phyloP scores from a whole-genome alignment of 1,140 invertebrate genomes.

The Eufriesea mexicana region DNA sequence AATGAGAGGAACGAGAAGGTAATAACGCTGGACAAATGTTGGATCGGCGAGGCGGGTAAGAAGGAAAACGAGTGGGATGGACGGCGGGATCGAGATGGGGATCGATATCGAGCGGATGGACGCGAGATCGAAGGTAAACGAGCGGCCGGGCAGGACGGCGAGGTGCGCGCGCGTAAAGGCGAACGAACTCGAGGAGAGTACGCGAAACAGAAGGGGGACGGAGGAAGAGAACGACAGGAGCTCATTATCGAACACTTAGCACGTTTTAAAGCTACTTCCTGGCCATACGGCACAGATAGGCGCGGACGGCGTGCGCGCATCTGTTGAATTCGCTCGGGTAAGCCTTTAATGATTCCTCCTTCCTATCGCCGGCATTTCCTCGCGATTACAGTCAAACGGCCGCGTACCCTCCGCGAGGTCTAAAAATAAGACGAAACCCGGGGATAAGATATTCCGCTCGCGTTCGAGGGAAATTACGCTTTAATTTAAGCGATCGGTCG shows the following conservation, averaged over 20 bases:
- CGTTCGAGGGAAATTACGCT: background rate
- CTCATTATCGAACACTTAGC: conserved; percentile 66
- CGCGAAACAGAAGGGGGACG: background rate
- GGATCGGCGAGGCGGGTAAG: too few species aligned
- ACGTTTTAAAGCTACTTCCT: conserved; percentile 65
- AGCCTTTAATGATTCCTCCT: conserved; percentile 40
- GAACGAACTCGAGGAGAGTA: conserved; percentile 49
- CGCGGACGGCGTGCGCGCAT: background rate
- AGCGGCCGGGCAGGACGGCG: background rate
- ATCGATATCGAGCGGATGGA: background rate
- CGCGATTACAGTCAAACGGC: background rate
- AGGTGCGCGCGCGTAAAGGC: conserved; percentile 21
- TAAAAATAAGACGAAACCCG: background rate
- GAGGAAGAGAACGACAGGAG: conserved; percentile 2
- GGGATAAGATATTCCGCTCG: background rate
- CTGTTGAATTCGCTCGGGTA: conserved; percentile 30
- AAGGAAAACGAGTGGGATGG: background rate
- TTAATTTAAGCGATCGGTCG: conserved; percentile 4
- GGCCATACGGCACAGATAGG: conserved; percentile 10
- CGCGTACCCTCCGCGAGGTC: too few species aligned
- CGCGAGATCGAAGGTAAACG: background rate
- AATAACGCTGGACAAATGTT: background rate
- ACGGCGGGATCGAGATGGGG: background rate
- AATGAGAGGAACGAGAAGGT: too few species aligned
- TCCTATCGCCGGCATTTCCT: conserved; percentile 46